Conservation (phyloP, 1,140 invertebrate genomes). For the Gonioctena quinquepunctata region DNA sequence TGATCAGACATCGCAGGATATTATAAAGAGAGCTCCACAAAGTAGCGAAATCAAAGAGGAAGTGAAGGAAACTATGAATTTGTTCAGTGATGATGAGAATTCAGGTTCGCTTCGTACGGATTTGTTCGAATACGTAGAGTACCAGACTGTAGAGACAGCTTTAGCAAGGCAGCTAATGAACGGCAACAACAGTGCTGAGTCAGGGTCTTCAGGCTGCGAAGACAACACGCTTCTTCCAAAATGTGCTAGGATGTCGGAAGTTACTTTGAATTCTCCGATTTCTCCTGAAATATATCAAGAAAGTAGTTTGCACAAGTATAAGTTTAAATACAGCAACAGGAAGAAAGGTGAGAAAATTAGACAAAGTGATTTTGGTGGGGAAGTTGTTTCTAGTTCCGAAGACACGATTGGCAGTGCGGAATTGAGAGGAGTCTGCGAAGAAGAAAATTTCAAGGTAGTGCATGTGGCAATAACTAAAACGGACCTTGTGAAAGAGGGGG, state of each 20-base stretch:
- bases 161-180: slow-evolving; percentile 38
- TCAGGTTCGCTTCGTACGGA: slow-evolving; percentile 46
- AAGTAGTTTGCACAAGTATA: slow-evolving; percentile 48
- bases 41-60: slow-evolving; percentile 36
- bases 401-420: slow-evolving; percentile 46
- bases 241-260: slow-evolving; percentile 52
- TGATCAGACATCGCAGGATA: slow-evolving; percentile 50
- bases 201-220: slow-evolving; percentile 45
- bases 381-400: slow-evolving; percentile 49
- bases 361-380: slow-evolving; percentile 34
- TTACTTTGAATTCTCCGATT: slow-evolving; percentile 51
- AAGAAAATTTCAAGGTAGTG: slow-evolving; percentile 39
- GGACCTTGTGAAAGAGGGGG: slow-evolving; percentile 40
- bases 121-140: slow-evolving; percentile 50
- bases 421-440: slow-evolving; percentile 31
- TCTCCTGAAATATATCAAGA: slow-evolving; percentile 42
- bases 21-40: slow-evolving; percentile 34
- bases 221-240: slow-evolving; percentile 51
- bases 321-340: slow-evolving; percentile 53
- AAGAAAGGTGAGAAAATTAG: slow-evolving; percentile 45
- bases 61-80: slow-evolving; percentile 39
- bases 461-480: slow-evolving; percentile 40
- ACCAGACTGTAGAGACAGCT: slow-evolving; percentile 38
- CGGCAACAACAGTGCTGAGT: slow-evolving; percentile 36
- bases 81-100: slow-evolving; percentile 53